These are phyloP conservation scores for Blomia tropicalis DNA, from an alignment of 2,888 invertebrate genomes.

Conservation along the genomic window DNA sequence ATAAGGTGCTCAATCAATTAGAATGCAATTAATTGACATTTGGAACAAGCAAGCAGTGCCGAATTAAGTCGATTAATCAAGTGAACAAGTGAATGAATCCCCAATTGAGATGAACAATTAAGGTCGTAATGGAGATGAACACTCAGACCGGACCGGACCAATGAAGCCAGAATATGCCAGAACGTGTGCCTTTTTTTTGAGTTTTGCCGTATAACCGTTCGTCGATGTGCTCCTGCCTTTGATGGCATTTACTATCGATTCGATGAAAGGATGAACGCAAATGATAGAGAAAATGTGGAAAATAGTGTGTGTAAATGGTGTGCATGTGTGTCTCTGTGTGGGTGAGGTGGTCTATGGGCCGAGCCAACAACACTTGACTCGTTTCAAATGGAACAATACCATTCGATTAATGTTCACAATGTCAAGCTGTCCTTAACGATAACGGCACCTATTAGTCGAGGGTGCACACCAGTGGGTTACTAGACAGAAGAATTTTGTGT, in stretches of 20 bases:
- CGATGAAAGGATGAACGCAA: too few species aligned
- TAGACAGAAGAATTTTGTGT: slow-evolving; percentile 8
- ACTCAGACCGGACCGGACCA: too few species aligned
- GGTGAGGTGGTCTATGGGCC: not conserved
- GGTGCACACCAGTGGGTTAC: not conserved
- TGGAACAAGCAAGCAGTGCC: not conserved
- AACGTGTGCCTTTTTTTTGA: too few species aligned
- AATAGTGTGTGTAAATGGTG: too few species aligned
- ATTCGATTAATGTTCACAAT: slow-evolving; percentile 1
- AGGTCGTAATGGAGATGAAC: too few species aligned
- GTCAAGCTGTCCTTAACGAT: slow-evolving; percentile 13
- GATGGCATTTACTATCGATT: too few species aligned
- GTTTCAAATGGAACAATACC: slow-evolving; percentile 1
- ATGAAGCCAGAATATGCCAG: too few species aligned
- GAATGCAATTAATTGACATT: not conserved
- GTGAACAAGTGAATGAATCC: not conserved
- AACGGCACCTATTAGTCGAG: slow-evolving; percentile 3
- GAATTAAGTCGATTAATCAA: not conserved
- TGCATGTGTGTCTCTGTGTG: too few species aligned
- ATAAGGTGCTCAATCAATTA: slow-evolving; percentile 12
- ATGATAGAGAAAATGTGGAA: too few species aligned
- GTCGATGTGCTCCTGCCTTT: too few species aligned
- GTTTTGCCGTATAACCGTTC: too few species aligned
- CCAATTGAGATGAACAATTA: too few species aligned
- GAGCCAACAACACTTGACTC: slow-evolving; percentile 10